Percentiles rank a stretch among this genome's conserved stretches.
Evolutionary conservation across 2,113 vertebrate species (phyloP).

Genomic region (Psittacula cyanocephala): DNA sequence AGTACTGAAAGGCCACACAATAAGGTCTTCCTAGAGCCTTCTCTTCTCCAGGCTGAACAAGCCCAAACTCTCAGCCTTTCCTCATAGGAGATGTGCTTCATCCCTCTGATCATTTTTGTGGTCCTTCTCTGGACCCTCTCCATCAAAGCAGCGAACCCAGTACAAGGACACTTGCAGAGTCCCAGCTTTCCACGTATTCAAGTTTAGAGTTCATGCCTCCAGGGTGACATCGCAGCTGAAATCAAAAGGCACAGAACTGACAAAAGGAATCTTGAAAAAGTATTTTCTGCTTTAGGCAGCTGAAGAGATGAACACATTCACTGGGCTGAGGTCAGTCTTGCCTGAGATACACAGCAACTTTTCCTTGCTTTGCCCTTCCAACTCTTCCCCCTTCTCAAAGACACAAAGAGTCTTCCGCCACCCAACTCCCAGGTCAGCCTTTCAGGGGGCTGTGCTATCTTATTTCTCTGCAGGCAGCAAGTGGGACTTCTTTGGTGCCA

Average conservation of each 20-base stretch:
- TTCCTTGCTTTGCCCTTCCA: not conserved
- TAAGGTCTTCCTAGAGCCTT: not conserved
- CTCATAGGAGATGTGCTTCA: not conserved
- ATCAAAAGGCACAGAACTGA: not conserved
- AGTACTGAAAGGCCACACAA: not conserved
- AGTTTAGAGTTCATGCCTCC: not conserved
- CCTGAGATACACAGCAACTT: not conserved
- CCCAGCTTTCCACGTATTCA: not conserved
- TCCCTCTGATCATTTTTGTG: not conserved
- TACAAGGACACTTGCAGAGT: not conserved
- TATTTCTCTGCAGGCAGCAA: not conserved
- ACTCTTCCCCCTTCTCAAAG: not conserved
- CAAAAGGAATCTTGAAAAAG: not conserved
- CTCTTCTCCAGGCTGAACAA: not conserved
- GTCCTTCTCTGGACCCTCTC: not conserved
- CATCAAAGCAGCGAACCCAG: not conserved
- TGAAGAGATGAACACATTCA: not conserved
- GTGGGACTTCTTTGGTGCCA: not conserved
- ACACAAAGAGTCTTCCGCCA: not conserved
- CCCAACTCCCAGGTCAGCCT: not conserved
- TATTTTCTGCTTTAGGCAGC: not conserved
- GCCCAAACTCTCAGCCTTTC: not conserved
- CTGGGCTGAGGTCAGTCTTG: not conserved
- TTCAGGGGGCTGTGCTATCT: not conserved
- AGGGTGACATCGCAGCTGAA: not conserved